Base-by-base conservation (phyloP, 37 sponge, comb jelly and placozoan species). In the Lycopodina hypogea region DNA sequence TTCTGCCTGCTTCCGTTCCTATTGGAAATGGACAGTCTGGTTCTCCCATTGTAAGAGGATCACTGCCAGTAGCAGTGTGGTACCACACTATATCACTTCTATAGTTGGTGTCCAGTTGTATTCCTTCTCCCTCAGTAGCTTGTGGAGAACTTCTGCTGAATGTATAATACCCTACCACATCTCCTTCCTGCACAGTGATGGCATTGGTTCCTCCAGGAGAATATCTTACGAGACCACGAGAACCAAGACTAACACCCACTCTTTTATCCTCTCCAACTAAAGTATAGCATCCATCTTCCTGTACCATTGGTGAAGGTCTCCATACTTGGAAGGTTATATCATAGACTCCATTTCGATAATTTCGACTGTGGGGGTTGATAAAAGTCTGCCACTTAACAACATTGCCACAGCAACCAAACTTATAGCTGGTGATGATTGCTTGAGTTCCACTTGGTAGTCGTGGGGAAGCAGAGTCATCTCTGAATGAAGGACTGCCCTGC, bases 251-350 rank as follows among this genome's bases (percentile, higher is more conserved):
- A 1, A 72, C 18, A 0, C 61, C 4, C 7, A 53, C 28, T 12
- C 64, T 65, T 22, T 0, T n/a, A 42, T 83, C 76, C 32, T 39
- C 29, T 40, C 84, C 84, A 2, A 76, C 70, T 34, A 83, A 19
- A 56, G n/a, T 38, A 32, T 76, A 83, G 61, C 77, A 76, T 24
- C 76, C 60, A 68, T 22, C 33, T 9, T 36, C 28, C 35, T 63
- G 6, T 42, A 76, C 61, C 59, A 61, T 40, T 38, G 76, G 52
- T 52, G 70, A 58, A 11, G 77, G 76, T 36, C 84, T 75, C 84
- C 84, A 83, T 33, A 83, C 84, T 76, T 83, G 84, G 50, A 83
- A 69, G 76, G 39, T 41, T 40, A 76, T 58, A 38, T 60, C 61
- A 60, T 76, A 76, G 41, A 71, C 50, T 67, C 68, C 48, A n/a